These are phyloP conservation scores for Sigmodon hispidus DNA, from an alignment of 2,113 vertebrate genomes.

Conservation along the genomic window DNA sequence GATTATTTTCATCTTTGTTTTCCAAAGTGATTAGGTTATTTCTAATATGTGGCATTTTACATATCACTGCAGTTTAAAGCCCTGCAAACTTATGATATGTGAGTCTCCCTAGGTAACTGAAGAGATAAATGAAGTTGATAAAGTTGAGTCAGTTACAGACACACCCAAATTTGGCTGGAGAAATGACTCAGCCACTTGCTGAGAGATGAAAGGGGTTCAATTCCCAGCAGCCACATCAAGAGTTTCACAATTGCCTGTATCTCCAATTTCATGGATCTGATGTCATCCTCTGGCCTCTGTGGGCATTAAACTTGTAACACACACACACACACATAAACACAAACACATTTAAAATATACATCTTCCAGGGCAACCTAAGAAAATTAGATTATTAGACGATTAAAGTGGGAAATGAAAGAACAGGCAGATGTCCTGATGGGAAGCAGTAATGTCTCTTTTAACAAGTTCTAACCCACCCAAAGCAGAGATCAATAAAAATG, in stretches of 20 bases:
- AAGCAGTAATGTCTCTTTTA: neutral
- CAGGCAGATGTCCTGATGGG: neutral
- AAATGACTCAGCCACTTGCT: neutral
- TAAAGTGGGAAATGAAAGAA: neutral
- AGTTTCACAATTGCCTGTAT: neutral
- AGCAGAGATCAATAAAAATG: neutral
- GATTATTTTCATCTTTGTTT: neutral
- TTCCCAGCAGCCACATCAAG: neutral
- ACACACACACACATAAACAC: neutral
- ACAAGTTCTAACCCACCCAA: neutral
- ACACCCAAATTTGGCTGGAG: neutral
- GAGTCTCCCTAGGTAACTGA: neutral
- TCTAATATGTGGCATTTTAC: too few species aligned
- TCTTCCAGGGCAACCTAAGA: neutral
- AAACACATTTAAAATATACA: neutral
- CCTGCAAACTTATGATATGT: neutral
- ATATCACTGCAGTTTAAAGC: neutral
- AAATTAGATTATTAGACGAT: neutral
- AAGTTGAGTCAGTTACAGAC: neutral
- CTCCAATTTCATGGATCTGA: neutral
- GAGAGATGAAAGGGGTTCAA: neutral
- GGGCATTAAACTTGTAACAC: neutral
- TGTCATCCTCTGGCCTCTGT: neutral
- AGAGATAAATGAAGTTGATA: neutral
- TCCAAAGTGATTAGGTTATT: neutral